Evolutionary conservation across 2,113 vertebrate genomes (phyloP).

Genomic region (Tringa solitaria): DNA sequence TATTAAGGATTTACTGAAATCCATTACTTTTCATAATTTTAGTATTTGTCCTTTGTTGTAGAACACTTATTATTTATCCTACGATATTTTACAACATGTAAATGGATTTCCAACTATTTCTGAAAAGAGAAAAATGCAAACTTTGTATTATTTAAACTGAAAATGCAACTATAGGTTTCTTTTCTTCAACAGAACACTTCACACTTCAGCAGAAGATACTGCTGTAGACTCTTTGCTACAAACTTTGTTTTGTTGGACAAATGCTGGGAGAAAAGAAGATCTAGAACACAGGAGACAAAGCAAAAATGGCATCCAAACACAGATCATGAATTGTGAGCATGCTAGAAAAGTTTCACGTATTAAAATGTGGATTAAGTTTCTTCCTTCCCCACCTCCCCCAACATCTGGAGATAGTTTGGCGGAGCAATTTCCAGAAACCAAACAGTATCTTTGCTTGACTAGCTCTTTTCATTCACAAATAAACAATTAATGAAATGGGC

Average conservation of each 20-base stretch:
- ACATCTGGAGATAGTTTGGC: constrained; percentile 81
- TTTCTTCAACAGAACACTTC: background rate
- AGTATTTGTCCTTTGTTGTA: background rate
- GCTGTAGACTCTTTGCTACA: constrained; percentile 23
- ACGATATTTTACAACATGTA: background rate
- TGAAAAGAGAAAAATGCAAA: background rate
- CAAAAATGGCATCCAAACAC: constrained; percentile 28
- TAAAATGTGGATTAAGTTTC: constrained; percentile 58
- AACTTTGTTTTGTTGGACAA: constrained; percentile 3
- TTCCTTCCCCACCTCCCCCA: constrained; percentile 20
- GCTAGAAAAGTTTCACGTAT: constrained; percentile 34
- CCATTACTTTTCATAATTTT: background rate
- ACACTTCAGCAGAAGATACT: constrained; percentile 18
- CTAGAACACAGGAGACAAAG: constrained; percentile 36
- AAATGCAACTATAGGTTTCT: background rate
- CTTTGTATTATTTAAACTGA: background rate
- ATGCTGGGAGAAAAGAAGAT: constrained; percentile 2
- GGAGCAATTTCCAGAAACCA: constrained; percentile 72
- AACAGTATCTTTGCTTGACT: constrained; percentile 71
- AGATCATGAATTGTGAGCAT: constrained; percentile 32
- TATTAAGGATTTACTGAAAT: background rate
- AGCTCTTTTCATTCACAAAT: constrained; percentile 75
- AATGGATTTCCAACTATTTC: background rate
- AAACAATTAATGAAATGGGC: constrained; percentile 80
- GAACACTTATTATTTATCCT: background rate